Conservation (phyloP, 1,140 invertebrate genomes). For the Lerema accius region DNA sequence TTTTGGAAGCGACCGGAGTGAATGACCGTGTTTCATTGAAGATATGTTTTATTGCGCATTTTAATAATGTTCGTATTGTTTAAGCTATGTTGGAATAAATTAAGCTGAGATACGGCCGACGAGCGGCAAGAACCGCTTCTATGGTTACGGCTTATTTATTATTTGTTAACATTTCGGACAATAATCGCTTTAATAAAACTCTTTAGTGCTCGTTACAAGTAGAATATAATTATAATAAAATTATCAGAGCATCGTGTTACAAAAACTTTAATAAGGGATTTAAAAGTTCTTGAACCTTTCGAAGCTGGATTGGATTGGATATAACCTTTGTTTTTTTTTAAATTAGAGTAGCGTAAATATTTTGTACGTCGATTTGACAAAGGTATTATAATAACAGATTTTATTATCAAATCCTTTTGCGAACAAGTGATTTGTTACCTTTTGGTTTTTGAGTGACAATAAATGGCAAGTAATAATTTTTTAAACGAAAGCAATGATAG, state of each 20-base stretch:
- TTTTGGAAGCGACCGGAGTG: conserved; percentile 59
- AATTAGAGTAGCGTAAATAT: conserved; percentile 18
- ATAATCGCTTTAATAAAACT: conserved; percentile 35
- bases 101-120: conserved; percentile 45
- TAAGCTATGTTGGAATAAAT: conserved; percentile 66
- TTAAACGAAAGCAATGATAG: no score
- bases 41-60: conserved; percentile 75
- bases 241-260: conserved; percentile 20
- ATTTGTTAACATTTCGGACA: conserved; percentile 35
- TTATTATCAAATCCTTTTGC: no score
- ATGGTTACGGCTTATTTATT: conserved; percentile 32
- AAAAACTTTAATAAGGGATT: conserved; percentile 26
- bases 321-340: conserved; percentile 14
- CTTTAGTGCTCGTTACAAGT: conserved; percentile 30
- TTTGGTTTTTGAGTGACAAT: no score
- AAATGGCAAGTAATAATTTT: no score
- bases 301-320: not conserved
- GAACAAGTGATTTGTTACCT: no score
- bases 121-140: conserved; percentile 24
- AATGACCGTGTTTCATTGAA: conserved; percentile 67
- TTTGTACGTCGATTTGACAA: not conserved
- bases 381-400: no score
- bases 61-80: conserved; percentile 75
- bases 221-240: conserved; percentile 32
- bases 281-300: conserved; percentile 20